Percentiles rank a stretch among this genome's conserved stretches.
These are phyloP conservation scores for Macropus fuliginosus DNA, from an alignment of 2,797 vertebrate genomes.

Conservation along the genomic window DNA sequence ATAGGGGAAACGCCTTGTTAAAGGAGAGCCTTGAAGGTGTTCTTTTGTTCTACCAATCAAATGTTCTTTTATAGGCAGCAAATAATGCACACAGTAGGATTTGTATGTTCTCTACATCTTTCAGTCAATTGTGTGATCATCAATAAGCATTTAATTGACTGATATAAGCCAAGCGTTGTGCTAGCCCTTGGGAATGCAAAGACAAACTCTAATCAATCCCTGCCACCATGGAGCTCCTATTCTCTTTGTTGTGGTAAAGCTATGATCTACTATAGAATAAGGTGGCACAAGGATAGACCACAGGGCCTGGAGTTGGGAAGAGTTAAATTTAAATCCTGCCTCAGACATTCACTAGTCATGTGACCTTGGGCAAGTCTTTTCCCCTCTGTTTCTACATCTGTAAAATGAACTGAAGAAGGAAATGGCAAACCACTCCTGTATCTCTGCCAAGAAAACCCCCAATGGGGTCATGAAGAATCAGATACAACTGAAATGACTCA, in stretches of 20 bases:
- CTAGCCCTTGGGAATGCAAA: neutral
- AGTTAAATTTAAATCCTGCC: too few relatives aligned
- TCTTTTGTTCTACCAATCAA: neutral
- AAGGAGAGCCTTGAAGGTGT: neutral
- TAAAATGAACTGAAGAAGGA: too few relatives aligned
- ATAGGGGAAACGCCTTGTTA: neutral
- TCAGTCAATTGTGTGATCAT: neutral
- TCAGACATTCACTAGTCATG: too few relatives aligned
- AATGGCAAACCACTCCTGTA: too few relatives aligned
- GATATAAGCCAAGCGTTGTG: neutral
- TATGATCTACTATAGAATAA: neutral
- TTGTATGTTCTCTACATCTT: neutral
- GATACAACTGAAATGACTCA: neutral
- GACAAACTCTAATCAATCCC: neutral
- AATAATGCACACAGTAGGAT: neutral
- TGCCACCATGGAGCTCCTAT: neutral
- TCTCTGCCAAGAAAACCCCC: too few relatives aligned
- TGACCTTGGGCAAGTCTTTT: too few relatives aligned
- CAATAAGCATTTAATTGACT: neutral
- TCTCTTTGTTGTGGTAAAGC: neutral
- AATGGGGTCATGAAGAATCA: neutral
- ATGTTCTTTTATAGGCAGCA: neutral
- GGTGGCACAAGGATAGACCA: too few relatives aligned
- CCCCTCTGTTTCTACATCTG: too few relatives aligned
- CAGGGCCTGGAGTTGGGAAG: too few relatives aligned